Base-by-base conservation (phyloP, 1,140 invertebrate genomes). In the Caenorhabditis briggsae region DNA sequence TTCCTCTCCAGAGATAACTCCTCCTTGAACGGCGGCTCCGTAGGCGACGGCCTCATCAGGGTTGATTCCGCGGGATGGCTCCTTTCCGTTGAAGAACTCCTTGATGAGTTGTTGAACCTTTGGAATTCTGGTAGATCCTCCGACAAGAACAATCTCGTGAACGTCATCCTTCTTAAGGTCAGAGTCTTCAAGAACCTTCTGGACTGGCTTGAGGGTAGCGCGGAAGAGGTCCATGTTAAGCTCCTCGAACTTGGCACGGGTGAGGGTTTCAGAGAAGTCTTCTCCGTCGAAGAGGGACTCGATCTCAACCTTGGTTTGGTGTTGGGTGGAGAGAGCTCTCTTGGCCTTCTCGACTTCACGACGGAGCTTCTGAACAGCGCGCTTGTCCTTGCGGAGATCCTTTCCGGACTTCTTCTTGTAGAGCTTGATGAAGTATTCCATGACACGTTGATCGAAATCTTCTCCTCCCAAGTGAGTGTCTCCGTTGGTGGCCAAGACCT, bases 141-240 rank as follows among this genome's bases (percentile, higher is more conserved):
- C 98, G 48, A 99, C 98, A 46, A 99, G 94, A 11, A 99, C 97
- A 92, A 99, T 99, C 93, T 99, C 98, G 93, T 99, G 96, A 85
- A 99, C 96, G 90, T 99, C 97, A 91, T 97, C 97, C 92, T 98
- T 99, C 94, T 97, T 97, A 95, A 99, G 96, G 92, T 99, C 97
- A 83, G 97, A 96, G 94, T 99, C 98, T 93, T 99, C 97, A 88
- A 99, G 93, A 55, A 97, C 96, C 88, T 88, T 91, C 86, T 93
- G 89, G 18, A 99, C 97, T 12, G 98, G 98, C 93, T 99, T 98
- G 94, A 99, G 94, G 5, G 98, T 99, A 41, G 96, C 97, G 91
- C 96, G 95, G 96, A 99, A 99, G 53, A 99, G 94, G 93, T 99
- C 97, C 96, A 98, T 97, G 94, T 99, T 99, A 91, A 99, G 94